phyloP scores from a whole-genome alignment of 2,888 invertebrate genomes.

The Mellilla xanthometata region DNA sequence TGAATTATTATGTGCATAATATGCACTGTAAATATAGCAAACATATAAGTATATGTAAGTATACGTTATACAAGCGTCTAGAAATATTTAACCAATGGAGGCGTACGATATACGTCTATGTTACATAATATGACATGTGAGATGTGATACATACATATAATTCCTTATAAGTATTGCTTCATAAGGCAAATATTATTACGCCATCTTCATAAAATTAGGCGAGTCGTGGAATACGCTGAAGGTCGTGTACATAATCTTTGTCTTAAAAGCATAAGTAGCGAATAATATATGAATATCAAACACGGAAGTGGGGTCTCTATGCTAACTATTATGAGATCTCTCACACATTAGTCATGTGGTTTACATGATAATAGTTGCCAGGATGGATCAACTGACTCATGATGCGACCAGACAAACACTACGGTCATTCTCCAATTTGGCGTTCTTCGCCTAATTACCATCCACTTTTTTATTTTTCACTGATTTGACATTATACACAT shows the following conservation, averaged over 20 bases:
- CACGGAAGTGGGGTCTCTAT: constrained; percentile 36
- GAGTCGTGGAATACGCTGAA: constrained; percentile 58
- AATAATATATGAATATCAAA: constrained; percentile 42
- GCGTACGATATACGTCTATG: not conserved
- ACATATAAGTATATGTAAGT: no score
- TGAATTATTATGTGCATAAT: no score
- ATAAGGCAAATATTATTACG: constrained; percentile 31
- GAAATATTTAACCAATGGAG: no score
- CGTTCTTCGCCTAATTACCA: no score
- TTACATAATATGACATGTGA: constrained; percentile 1
- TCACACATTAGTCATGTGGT: constrained; percentile 37
- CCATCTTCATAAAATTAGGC: constrained; percentile 49
- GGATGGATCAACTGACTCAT: constrained; percentile 46
- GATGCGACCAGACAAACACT: constrained; percentile 39
- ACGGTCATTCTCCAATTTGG: no score
- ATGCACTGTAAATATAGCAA: no score
- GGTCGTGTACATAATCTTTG: constrained; percentile 42
- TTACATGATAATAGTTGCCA: constrained; percentile 29
- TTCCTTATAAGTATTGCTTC: constrained; percentile 7
- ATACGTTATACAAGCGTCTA: no score
- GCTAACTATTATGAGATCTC: constrained; percentile 24
- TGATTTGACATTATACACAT: no score
- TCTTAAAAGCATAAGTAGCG: constrained; percentile 33
- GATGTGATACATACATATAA: constrained; percentile 17
- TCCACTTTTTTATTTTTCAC: no score